phyloP scores from a whole-genome alignment of 2,113 vertebrate genomes.

The Pandion haliaetus region DNA sequence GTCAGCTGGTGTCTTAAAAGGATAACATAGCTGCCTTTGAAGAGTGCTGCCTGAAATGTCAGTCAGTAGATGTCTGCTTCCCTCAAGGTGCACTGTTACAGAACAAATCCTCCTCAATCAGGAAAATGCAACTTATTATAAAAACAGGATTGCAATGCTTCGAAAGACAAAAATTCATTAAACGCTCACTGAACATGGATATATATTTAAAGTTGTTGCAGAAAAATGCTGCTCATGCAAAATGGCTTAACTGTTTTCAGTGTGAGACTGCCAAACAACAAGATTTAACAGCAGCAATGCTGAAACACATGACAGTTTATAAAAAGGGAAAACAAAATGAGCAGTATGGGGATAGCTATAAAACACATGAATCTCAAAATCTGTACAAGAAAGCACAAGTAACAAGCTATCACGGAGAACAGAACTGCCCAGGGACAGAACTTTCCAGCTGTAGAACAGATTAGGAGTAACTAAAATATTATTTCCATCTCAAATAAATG shows the following conservation, averaged over 20 bases:
- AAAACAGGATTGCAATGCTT: not conserved
- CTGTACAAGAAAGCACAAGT: not conserved
- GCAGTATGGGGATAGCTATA: not conserved
- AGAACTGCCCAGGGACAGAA: not conserved
- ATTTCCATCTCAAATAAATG: not conserved
- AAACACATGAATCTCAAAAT: not conserved
- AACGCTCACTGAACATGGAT: not conserved
- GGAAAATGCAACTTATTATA: not conserved
- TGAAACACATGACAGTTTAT: not conserved
- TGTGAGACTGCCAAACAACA: not conserved
- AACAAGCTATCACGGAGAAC: not conserved
- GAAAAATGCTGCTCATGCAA: not conserved
- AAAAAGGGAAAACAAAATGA: not conserved
- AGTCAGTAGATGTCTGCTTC: not conserved
- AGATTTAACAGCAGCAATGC: not conserved
- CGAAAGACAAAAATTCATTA: not conserved
- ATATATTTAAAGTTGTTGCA: not conserved
- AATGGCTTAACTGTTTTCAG: not conserved
- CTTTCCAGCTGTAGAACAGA: not conserved
- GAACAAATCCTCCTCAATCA: not conserved
- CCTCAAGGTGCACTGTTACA: not conserved
- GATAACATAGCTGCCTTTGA: not conserved
- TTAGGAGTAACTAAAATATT: not conserved
- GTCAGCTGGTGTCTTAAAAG: not conserved
- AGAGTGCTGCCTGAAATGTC: not conserved